phyloP scores from a whole-genome alignment of 1,140 invertebrate species.

The Glomeris maerens region DNA sequence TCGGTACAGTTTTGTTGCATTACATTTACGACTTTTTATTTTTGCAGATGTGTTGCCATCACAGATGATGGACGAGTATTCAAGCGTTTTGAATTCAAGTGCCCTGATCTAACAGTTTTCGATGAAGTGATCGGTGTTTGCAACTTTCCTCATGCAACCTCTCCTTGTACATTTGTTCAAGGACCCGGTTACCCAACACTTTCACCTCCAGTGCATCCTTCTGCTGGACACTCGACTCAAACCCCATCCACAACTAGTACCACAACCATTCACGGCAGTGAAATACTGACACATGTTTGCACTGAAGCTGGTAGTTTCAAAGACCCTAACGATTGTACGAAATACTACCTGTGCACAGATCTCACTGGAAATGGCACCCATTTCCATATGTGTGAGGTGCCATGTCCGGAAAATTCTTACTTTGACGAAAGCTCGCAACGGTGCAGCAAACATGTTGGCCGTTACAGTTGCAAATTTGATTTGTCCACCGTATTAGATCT shows the following conservation, averaged over 20 bases:
- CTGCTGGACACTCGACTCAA: too few species aligned
- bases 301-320: not conserved
- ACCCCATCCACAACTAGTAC: not conserved
- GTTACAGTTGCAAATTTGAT: too few species aligned
- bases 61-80: not conserved
- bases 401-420: not conserved
- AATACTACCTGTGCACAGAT: slow-evolving; percentile 3
- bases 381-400: not conserved
- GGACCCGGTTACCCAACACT: too few species aligned
- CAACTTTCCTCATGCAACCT: not conserved
- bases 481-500: too few species aligned
- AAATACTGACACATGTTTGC: not conserved
- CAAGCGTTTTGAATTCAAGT: not conserved
- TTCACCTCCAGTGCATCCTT: too few species aligned
- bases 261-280: not conserved
- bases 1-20: too few species aligned
- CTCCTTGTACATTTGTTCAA: too few species aligned
- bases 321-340: not conserved
- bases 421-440: not conserved
- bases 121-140: not conserved
- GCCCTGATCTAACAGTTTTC: not conserved
- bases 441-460: not conserved
- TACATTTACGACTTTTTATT: too few species aligned
- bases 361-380: not conserved
- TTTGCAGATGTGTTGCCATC: not conserved